phyloP scores from a whole-genome alignment of 2,888 invertebrate genomes.

The Anarsia innoxiella region DNA sequence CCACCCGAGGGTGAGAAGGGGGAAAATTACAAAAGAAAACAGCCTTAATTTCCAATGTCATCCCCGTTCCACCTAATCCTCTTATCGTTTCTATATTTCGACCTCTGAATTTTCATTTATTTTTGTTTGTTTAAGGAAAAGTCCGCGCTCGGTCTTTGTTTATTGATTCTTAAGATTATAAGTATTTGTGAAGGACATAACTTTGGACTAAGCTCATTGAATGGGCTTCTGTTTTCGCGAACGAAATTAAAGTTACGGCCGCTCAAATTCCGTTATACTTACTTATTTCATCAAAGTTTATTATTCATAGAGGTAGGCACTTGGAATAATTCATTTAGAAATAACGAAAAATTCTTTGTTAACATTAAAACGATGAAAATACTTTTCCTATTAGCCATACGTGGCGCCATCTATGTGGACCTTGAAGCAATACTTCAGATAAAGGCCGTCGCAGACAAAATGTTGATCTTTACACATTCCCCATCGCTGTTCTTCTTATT shows the following conservation, averaged over 20 bases:
- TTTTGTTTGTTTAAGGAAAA: slow-evolving; percentile 71
- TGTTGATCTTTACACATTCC: slow-evolving; percentile 46
- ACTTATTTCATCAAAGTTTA: neutral
- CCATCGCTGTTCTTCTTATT: slow-evolving; percentile 39
- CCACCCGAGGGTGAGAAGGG: slow-evolving; percentile 56
- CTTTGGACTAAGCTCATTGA: slow-evolving; percentile 13
- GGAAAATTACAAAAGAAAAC: slow-evolving; percentile 74
- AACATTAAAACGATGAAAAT: no score
- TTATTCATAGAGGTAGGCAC: no score
- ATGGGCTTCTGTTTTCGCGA: no score
- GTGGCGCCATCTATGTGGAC: no score
- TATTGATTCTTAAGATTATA: slow-evolving; percentile 44
- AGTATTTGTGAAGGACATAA: slow-evolving; percentile 19
- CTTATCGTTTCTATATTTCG: slow-evolving; percentile 73
- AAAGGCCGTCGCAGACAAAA: slow-evolving; percentile 25
- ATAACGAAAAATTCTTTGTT: no score
- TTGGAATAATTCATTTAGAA: no score
- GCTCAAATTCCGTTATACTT: neutral
- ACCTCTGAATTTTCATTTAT: slow-evolving; percentile 74
- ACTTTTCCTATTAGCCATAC: no score
- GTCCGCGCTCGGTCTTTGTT: slow-evolving; percentile 33
- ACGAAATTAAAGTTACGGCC: neutral
- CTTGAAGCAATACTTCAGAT: no score
- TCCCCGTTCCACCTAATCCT: slow-evolving; percentile 74
- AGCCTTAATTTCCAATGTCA: slow-evolving; percentile 76